Conservation (phyloP, 2,113 vertebrate species). For the Oncorhynchus keta region DNA sequence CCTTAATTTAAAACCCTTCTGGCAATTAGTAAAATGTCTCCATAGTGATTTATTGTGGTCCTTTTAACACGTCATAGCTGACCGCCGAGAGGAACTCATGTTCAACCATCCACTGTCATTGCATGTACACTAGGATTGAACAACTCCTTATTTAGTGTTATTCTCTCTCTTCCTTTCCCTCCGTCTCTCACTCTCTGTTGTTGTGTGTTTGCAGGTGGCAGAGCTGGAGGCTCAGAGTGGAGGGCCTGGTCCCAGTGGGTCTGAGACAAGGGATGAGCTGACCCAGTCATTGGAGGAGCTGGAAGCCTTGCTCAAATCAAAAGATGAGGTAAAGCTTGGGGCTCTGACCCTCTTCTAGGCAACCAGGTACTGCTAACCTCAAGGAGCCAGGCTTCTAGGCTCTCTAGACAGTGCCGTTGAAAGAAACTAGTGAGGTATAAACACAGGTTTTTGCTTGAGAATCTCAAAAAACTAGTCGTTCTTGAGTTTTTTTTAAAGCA, state of each 20-base stretch:
- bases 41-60: neutral
- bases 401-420: too few relatives aligned
- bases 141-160: neutral
- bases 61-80: neutral
- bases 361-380: neutral
- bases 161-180: neutral
- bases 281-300: slow-evolving; percentile 82
- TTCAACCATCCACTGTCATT: too few relatives aligned
- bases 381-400: neutral
- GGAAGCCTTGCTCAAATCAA: slow-evolving; percentile 83
- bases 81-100: neutral
- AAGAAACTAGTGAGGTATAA: too few relatives aligned
- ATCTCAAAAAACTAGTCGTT: neutral
- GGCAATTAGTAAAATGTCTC: neutral
- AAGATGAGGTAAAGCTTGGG: slow-evolving; percentile 79
- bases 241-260: slow-evolving; percentile 59
- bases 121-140: too few relatives aligned
- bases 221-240: slow-evolving; percentile 85
- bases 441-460: too few relatives aligned
- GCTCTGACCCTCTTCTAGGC: too few relatives aligned
- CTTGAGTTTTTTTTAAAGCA: neutral
- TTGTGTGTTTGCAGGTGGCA: slow-evolving; percentile 76
- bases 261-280: slow-evolving; percentile 72
- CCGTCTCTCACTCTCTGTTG: neutral
- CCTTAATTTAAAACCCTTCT: neutral